phyloP scores from a whole-genome alignment of 2,797 vertebrate genomes.

The Otolemur crassicaudatus region DNA sequence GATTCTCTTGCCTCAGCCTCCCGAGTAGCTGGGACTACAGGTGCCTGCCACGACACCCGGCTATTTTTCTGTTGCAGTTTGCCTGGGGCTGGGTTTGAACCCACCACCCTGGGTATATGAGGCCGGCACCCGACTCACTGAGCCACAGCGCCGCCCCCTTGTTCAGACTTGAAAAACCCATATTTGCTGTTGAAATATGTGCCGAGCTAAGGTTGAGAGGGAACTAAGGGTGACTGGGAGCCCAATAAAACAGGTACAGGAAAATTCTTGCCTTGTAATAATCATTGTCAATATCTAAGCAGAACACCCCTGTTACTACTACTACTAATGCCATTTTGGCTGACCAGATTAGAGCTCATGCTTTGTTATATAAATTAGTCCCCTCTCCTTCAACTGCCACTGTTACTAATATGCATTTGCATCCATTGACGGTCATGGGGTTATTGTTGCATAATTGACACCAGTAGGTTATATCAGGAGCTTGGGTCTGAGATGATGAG shows the following conservation, averaged over 20 bases:
- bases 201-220: background rate
- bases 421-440: background rate
- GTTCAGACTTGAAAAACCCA: background rate
- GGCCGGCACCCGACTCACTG: too few relatives aligned
- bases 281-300: background rate
- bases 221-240: background rate
- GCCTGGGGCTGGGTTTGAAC: too few relatives aligned
- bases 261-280: background rate
- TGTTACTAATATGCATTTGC: too few relatives aligned
- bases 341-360: background rate
- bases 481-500: background rate
- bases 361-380: background rate
- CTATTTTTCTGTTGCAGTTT: too few relatives aligned
- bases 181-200: background rate
- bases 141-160: background rate
- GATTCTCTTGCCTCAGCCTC: too few relatives aligned
- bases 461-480: background rate
- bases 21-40: too few relatives aligned
- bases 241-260: background rate
- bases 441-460: background rate
- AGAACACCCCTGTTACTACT: background rate
- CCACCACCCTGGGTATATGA: too few relatives aligned
- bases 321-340: background rate
- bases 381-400: background rate
- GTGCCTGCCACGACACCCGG: too few relatives aligned